A percentile compares a stretch with the other conserved stretches of the same genome.
phyloP scores from a whole-genome alignment of 2,888 invertebrate species.

The Spisula solida region DNA sequence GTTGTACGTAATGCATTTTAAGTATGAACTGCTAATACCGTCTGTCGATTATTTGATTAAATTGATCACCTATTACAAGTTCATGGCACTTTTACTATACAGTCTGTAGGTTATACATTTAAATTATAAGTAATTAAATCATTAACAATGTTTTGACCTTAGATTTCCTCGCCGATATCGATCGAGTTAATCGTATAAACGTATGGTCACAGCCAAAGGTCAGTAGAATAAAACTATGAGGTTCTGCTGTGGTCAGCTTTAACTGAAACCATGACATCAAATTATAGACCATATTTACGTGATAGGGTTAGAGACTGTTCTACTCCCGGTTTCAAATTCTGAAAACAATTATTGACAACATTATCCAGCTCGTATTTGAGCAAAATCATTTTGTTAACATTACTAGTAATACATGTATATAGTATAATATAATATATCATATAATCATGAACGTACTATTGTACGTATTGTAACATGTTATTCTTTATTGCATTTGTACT shows the following conservation, averaged over 20 bases:
- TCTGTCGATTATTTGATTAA: neutral
- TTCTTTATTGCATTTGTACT: no score
- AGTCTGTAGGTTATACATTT: slow-evolving; percentile 17
- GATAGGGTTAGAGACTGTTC: no score
- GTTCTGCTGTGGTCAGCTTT: neutral
- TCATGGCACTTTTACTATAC: neutral
- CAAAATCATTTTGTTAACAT: no score
- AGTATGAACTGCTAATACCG: no score
- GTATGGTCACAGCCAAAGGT: neutral
- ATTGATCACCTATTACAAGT: slow-evolving; percentile 1
- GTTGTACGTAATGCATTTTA: no score
- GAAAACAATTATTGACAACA: no score
- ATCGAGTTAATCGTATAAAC: neutral
- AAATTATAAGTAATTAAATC: slow-evolving; percentile 30
- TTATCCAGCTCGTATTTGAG: no score
- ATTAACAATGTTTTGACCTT: slow-evolving; percentile 35
- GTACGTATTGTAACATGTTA: no score
- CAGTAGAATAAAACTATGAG: slow-evolving; percentile 11
- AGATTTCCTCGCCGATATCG: slow-evolving; percentile 18
- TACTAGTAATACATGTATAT: no score
- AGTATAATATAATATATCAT: no score
- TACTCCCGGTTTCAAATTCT: no score
- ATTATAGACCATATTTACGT: neutral
- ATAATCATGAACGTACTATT: no score
- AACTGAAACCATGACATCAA: neutral